These are phyloP conservation scores for Chaetodon trifasciatus DNA, from an alignment of 2,797 vertebrate species.

Conservation along the genomic window DNA sequence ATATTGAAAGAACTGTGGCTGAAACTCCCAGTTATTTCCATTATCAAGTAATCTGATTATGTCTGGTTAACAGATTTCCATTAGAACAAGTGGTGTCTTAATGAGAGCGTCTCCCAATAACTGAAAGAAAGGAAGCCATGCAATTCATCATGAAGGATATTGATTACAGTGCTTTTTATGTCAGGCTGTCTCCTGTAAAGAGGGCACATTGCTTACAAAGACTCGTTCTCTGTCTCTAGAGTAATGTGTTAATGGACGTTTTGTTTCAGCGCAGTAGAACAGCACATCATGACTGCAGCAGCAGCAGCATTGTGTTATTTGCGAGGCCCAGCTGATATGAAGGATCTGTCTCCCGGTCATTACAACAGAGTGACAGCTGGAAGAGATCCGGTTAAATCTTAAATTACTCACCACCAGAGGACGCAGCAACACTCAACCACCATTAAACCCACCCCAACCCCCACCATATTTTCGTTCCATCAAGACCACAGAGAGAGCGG, in stretches of 20 bases:
- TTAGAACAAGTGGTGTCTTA: not conserved
- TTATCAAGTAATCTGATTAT: not conserved
- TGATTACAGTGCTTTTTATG: not conserved
- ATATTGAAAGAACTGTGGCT: not conserved
- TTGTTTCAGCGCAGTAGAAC: not conserved
- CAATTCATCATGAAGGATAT: not conserved
- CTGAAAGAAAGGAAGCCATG: too few species aligned
- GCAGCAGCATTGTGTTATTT: too few species aligned
- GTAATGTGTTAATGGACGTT: not conserved
- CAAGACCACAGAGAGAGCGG: not conserved
- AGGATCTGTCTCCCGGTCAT: not conserved
- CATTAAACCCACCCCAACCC: too few species aligned
- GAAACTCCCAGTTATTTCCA: too few species aligned
- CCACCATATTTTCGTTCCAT: not conserved
- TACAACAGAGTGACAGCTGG: not conserved
- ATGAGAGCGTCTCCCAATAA: not conserved
- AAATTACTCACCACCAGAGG: conserved; percentile 23
- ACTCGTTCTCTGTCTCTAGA: not conserved
- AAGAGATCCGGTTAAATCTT: not conserved
- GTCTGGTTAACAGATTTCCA: not conserved
- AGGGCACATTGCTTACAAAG: not conserved
- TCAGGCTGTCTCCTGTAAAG: not conserved
- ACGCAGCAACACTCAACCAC: not conserved
- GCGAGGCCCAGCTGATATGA: not conserved
- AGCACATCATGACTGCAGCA: too few species aligned